Base-by-base conservation (phyloP, 2,113 vertebrate species). In the Manacus vitellinus region DNA sequence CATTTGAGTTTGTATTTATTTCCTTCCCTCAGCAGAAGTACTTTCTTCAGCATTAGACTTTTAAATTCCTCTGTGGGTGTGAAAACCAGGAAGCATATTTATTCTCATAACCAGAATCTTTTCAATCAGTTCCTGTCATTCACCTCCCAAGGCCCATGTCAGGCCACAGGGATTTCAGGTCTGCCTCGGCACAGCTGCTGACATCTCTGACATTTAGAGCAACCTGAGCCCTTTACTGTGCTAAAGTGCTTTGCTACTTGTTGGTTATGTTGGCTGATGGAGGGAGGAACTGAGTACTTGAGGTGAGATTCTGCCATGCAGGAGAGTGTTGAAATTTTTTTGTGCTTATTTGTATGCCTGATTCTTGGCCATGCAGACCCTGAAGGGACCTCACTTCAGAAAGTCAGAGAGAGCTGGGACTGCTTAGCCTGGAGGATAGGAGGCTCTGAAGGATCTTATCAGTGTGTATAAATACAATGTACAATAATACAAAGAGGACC, bases 61-160 rank as follows among this genome's bases (percentile, higher is more conserved):
- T 37, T 54, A 68, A 70, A 82, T 93, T 88, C 24, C 31, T 41
- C 8, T 46, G 43, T 72, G 58, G 37, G 28, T 78, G 43, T 80
- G 75, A 91, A 96, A 94, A 80, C 37, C 82, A 67, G 76, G 62
- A 90, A 86, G 28, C 7, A 1, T 65, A 27, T 66, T 89, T 88
- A 35, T 83, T 90, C 65, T 83, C 14, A 3, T 37, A 79, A 72
- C n/a, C 61, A 61, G 67, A 70, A 68, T 83, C 9, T 77, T 93
- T 96, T 77, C 47, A 33, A 19, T 77, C 39, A 15, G n/a, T 93
- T 85, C 33, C 70, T 93, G 37, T 76, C 28, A 33, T 89, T 95
- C 59, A 66, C 52, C 52, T 91, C 49, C 81, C 71, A 75, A 76
- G 33, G 30, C 27, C 28, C 2, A 0, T n/a, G 22, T 43, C 14